Evolutionary conservation across 30 jellyfish, hydroid and myxozoan species (phyloP).

Genomic region (Nemopilema nomurai): DNA sequence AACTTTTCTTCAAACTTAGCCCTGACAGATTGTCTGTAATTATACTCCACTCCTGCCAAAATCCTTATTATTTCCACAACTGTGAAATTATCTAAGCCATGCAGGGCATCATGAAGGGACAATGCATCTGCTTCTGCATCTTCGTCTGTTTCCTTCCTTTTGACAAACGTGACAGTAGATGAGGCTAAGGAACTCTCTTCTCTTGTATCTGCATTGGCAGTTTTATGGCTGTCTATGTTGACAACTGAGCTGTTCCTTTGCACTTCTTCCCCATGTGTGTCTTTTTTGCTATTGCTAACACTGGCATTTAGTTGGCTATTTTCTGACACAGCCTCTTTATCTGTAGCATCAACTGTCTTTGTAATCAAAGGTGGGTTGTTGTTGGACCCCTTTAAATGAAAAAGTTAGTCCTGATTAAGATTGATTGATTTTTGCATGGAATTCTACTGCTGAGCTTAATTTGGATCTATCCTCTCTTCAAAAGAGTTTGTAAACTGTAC

Average conservation of each 20-base stretch:
- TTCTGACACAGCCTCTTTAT: not conserved
- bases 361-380: not conserved
- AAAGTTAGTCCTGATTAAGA: too few relatives aligned
- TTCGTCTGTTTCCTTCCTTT: slow-evolving; percentile 16
- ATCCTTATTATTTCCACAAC: slow-evolving; percentile 18
- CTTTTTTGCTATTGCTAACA: not conserved
- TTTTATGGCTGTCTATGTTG: not conserved
- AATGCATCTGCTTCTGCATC: slow-evolving; percentile 8
- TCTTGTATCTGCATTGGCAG: not conserved
- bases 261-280: not conserved
- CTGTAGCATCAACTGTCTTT: not conserved
- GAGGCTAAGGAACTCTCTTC: not conserved
- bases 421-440: too few relatives aligned
- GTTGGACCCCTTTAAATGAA: not conserved
- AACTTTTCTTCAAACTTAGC: slow-evolving; percentile 36
- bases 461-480: too few relatives aligned
- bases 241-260: not conserved
- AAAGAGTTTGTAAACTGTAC: too few relatives aligned
- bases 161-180: not conserved
- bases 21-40: slow-evolving; percentile 47
- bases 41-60: slow-evolving; percentile 43
- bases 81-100: not conserved
- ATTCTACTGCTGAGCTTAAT: too few relatives aligned
- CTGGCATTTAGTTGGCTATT: not conserved
- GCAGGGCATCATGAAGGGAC: not conserved